phyloP scores from a whole-genome alignment of 2,888 invertebrate species.

The Escarpia spicata region DNA sequence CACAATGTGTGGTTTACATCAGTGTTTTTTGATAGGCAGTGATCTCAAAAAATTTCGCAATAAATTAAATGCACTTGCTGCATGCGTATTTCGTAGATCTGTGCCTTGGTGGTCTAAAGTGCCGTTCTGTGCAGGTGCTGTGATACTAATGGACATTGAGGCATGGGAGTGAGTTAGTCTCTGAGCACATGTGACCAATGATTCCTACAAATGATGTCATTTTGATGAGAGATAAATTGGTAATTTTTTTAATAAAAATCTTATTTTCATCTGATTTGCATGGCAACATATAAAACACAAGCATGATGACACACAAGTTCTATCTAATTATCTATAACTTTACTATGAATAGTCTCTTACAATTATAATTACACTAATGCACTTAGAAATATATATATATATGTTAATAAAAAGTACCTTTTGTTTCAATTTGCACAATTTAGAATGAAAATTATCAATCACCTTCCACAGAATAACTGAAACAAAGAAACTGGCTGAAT shows the following conservation, averaged over 20 bases:
- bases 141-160: neutral
- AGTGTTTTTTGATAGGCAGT: neutral
- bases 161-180: neutral
- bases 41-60: neutral
- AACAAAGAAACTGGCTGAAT: too few species aligned
- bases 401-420: too few species aligned
- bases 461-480: too few species aligned
- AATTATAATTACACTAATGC: too few species aligned
- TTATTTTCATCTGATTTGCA: neutral
- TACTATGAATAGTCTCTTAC: too few species aligned
- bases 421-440: too few species aligned
- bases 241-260: neutral
- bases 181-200: neutral
- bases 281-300: neutral
- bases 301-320: neutral
- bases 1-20: neutral
- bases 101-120: neutral
- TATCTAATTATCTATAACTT: neutral
- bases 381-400: too few species aligned
- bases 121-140: neutral
- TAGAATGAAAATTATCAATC: too few species aligned
- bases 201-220: neutral
- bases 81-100: neutral
- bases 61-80: neutral
- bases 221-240: neutral